phyloP scores from a whole-genome alignment of 2,888 invertebrate species.

The Eristalis intricaria region DNA sequence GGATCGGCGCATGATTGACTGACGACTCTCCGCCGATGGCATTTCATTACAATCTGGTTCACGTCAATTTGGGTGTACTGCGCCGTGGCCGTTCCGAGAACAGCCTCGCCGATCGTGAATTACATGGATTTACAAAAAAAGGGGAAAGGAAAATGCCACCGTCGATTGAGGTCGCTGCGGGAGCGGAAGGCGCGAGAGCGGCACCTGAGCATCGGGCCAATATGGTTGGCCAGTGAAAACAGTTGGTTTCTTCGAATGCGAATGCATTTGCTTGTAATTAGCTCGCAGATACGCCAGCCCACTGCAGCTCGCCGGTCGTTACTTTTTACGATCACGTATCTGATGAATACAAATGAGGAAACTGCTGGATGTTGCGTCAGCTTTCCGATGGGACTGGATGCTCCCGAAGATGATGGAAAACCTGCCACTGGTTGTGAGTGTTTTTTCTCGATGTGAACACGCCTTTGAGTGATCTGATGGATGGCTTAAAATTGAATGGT shows the following conservation, averaged over 20 bases:
- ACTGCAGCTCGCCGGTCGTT: neutral
- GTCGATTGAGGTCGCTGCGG: conserved; percentile 25
- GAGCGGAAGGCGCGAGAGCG: neutral
- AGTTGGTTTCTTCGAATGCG: neutral
- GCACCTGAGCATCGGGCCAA: neutral
- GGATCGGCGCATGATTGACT: conserved; percentile 16
- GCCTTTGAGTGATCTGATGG: neutral
- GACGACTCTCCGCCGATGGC: neutral
- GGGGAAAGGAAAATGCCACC: conserved; percentile 13
- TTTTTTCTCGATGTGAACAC: neutral
- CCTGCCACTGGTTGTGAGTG: neutral
- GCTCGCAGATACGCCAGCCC: neutral
- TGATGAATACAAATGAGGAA: conserved; percentile 9
- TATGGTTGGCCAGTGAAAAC: conserved; percentile 32
- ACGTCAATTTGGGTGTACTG: conserved; percentile 9
- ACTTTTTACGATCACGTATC: conserved; percentile 12
- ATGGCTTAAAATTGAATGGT: neutral
- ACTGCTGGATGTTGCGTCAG: neutral
- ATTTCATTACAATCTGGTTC: neutral
- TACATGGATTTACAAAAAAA: conserved; percentile 30
- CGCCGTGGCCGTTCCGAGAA: conserved; percentile 7
- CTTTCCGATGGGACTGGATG: neutral
- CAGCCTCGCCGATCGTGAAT: conserved; percentile 10
- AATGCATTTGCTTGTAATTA: conserved; percentile 16
- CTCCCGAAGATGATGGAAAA: neutral